A percentile compares a stretch with the other conserved stretches of the same genome.
phyloP scores from a whole-genome alignment of 2,113 vertebrate species.

The Antennarius striatus region DNA sequence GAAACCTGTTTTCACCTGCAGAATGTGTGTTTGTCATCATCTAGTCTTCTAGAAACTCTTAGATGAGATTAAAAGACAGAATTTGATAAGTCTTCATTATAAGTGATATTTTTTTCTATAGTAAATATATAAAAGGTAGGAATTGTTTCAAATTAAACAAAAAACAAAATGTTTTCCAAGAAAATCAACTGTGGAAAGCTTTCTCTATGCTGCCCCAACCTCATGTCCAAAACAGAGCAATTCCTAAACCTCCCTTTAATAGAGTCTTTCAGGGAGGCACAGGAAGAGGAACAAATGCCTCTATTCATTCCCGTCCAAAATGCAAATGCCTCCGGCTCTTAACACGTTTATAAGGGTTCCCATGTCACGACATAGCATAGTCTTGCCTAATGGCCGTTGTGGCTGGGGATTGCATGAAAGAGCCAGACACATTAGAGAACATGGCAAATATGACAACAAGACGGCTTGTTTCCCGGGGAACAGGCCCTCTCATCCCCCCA shows the following conservation, averaged over 20 bases:
- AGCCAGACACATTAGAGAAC: constrained; percentile 54
- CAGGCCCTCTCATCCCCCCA: constrained; percentile 9
- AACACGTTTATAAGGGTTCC: constrained; percentile 83
- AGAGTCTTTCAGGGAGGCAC: constrained; percentile 81
- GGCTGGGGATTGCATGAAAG: constrained; percentile 54
- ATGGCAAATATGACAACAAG: constrained; percentile 65
- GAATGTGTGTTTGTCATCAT: not conserved
- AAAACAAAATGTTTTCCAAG: constrained; percentile 40
- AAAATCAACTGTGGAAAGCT: constrained; percentile 62
- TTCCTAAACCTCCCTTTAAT: constrained; percentile 81
- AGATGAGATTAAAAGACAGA: too few species aligned
- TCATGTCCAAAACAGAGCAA: constrained; percentile 77
- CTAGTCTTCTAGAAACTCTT: too few species aligned
- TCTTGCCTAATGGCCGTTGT: constrained; percentile 60
- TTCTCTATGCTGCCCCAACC: constrained; percentile 61
- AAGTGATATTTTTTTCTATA: too few species aligned
- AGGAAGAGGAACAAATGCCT: constrained; percentile 82
- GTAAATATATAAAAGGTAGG: too few species aligned
- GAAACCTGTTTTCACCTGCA: not conserved
- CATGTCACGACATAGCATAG: constrained; percentile 80
- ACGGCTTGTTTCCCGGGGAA: constrained; percentile 53
- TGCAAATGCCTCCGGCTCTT: constrained; percentile 83
- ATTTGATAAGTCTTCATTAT: too few species aligned
- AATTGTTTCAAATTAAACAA: not conserved
- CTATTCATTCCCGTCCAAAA: constrained; percentile 83